Evolutionary conservation across 2,888 invertebrate genomes (phyloP).

Genomic region (Megastigmus dorsalis): DNA sequence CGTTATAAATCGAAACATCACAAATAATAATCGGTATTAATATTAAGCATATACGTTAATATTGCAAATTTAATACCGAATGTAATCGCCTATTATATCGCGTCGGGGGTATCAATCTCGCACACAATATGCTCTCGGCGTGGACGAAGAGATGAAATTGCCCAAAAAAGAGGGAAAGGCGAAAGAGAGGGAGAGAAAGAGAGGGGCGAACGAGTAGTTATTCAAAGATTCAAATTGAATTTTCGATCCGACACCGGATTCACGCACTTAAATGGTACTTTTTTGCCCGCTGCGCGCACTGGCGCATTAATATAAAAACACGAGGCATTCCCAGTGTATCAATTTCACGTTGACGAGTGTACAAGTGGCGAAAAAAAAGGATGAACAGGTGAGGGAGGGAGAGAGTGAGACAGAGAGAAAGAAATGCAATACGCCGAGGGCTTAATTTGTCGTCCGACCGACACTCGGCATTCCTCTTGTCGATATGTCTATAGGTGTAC

Average conservation of each 20-base stretch:
- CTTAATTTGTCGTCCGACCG: conserved; percentile 28
- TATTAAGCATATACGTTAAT: no score
- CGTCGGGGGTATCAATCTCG: no score
- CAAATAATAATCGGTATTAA: no score
- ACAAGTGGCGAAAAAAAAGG: conserved; percentile 4
- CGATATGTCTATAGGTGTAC: background rate
- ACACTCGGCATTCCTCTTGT: background rate
- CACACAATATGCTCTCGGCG: no score
- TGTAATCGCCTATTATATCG: no score
- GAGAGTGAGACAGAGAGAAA: background rate
- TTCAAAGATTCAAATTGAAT: conserved; percentile 30
- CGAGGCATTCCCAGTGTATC: background rate
- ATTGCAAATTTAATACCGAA: no score
- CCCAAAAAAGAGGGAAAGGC: no score
- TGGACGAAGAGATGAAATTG: no score
- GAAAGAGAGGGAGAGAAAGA: no score
- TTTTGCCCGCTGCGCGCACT: conserved; percentile 9
- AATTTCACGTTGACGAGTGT: background rate
- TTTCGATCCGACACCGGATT: background rate
- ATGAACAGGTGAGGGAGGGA: background rate
- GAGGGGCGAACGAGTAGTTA: background rate
- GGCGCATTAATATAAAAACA: conserved; percentile 19
- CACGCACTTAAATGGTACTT: background rate
- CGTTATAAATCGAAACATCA: no score
- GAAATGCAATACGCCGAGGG: conserved; percentile 12